Evolutionary conservation across 1,140 invertebrate genomes (phyloP), one percentile per base, ranked within the genome.

Genomic region (Aphaenogaster ashmeadi): DNA sequence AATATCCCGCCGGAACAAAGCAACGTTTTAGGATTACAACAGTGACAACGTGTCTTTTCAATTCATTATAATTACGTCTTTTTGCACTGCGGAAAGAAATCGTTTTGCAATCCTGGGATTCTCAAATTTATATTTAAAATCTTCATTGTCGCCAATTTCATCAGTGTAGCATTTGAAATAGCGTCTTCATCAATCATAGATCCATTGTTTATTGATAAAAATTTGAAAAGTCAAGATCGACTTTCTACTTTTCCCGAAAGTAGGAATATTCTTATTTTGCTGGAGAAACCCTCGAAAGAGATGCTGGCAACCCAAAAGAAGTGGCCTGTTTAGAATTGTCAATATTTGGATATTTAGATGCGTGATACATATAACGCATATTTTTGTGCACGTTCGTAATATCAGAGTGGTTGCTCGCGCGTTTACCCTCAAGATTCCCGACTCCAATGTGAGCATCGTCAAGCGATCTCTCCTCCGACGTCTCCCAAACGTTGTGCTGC

Each of bases 401-500:
- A 56, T 47, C 52, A 27, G 18, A 3, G 21, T 72, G 27, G 7
- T 62, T 18, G 75, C 52, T 21, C 36, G 47, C 33, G 54, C 52
- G 69, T 75, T 84, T 75, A 38, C 33, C 54, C 41, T 33, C 69
- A 38, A 74, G 80, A 81, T 18, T 67, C 38, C 27, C 50, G 74
- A 47, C 38, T 81, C n/a, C 21, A 13, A 27, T 0, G 77, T 69
- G 64, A 78, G 21, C 74, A 78, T 79, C 58, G 56, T 50, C 44
- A 58, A 86, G 13, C 54, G 54, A 60, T 36, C 78, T 58, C 78
- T 67, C 15, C 67, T 47, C 18, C 54, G 52, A 74, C 72, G 81
- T 88, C 60, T 85, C 75, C 52, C 69, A 47, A 87, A 85, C 77
- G 74, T 79, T 60, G 86, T 80, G 78, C 52, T 75, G 77, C 72